phyloP scores from a whole-genome alignment of 2,797 vertebrate genomes.

The Hozukius guyotensis region DNA sequence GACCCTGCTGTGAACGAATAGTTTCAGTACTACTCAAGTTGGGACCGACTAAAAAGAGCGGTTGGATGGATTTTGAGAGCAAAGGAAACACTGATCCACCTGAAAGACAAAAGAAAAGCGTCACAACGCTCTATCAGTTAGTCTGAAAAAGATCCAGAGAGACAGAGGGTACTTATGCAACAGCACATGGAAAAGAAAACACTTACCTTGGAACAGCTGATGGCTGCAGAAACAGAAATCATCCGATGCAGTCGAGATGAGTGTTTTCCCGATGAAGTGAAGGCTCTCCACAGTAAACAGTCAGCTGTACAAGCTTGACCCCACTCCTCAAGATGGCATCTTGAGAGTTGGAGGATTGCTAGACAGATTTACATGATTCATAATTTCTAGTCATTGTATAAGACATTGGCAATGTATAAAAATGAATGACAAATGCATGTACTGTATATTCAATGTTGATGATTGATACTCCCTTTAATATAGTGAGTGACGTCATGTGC shows the following conservation, averaged over 20 bases:
- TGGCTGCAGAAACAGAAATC: neutral
- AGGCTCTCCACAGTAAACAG: neutral
- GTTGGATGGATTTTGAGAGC: neutral
- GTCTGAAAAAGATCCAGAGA: neutral
- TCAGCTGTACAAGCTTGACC: neutral
- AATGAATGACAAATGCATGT: neutral
- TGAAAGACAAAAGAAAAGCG: neutral
- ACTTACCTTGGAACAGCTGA: neutral
- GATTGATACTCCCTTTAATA: neutral
- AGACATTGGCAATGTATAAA: no score
- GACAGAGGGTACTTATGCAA: neutral
- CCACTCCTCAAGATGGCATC: neutral
- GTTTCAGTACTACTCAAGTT: neutral
- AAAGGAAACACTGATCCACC: neutral
- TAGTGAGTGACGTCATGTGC: neutral
- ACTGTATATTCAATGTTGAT: neutral
- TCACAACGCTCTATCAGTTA: neutral
- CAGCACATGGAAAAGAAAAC: constrained; percentile 5
- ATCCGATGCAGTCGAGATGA: neutral
- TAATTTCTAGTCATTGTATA: no score
- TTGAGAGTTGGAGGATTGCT: neutral
- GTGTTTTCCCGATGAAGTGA: neutral
- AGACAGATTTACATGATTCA: neutral
- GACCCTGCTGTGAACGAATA: neutral
- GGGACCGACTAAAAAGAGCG: neutral